Base-by-base conservation (phyloP, 2,797 vertebrate genomes). In the Microchirus variegatus region DNA sequence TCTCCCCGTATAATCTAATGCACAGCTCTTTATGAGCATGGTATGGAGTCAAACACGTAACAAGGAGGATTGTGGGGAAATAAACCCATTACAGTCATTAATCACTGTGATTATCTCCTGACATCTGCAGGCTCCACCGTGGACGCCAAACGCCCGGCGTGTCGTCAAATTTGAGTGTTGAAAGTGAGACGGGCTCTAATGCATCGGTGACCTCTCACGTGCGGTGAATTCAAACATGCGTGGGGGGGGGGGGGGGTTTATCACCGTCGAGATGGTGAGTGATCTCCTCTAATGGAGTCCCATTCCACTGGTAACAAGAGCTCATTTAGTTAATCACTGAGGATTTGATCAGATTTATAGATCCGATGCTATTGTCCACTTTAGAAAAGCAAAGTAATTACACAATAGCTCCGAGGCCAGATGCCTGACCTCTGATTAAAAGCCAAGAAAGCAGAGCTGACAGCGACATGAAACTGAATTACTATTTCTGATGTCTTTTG, bases 301-400 rank as follows among this genome's bases (percentile, higher is more conserved):
- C 50, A 36, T 72, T 78, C 76, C 53, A 67, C 47, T 76, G 83
- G 86, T 83, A 80, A 83, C 71, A 67, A 64, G 41, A 75, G 68
- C 69, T 84, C 77, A 70, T 88, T 82, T 76, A 79, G 75, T 84
- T 88, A 82, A 88, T 88, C 83, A 83, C 73, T 16, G 41, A 49
- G 70, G 73, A 86, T 70, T 70, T 79, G 54, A 80, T 86, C 78
- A 73, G 37, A 81, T 78, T 55, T 75, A 81, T 84, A 70, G 76
- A 78, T 83, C 61, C 72, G 47, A 82, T 66, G 67, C 59, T 67
- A 72, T 85, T 81, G 80, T 87, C 52, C 55, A 42, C 59, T 83
- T 67, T 17, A 17, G 40, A 71, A 72, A 66, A 79, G 73, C 69
- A 10, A 55, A 67, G 63, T 48, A 75, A 76, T 77, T 70, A 74